Percentiles rank a stretch among this genome's conserved stretches.
These are phyloP conservation scores for Darevskia nairensis DNA, from an alignment of 2,797 vertebrate species.

Conservation along the genomic window DNA sequence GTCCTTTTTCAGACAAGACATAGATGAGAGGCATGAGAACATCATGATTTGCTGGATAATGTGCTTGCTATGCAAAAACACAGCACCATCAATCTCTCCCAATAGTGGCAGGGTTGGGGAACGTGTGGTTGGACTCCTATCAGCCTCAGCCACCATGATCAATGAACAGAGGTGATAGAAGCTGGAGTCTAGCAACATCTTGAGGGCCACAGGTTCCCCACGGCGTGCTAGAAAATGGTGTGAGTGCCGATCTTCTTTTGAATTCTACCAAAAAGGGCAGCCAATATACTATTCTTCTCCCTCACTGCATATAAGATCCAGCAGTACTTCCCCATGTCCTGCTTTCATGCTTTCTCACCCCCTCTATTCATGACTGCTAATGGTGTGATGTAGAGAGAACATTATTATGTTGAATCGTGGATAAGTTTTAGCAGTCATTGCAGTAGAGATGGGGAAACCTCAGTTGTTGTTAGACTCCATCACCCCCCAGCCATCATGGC, in stretches of 20 bases:
- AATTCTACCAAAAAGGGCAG: not conserved
- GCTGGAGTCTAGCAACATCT: not conserved
- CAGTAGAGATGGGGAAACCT: not conserved
- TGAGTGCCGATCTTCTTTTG: not conserved
- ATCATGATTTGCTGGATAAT: too few relatives aligned
- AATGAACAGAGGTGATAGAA: too few relatives aligned
- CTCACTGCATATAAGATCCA: not conserved
- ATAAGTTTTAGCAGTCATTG: not conserved
- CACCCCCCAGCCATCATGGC: too few relatives aligned
- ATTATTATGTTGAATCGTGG: not conserved
- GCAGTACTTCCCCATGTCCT: too few relatives aligned
- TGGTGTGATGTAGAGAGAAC: not conserved
- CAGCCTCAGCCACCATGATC: too few relatives aligned
- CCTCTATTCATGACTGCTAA: not conserved
- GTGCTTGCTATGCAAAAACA: too few relatives aligned
- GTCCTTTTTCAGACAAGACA: not conserved
- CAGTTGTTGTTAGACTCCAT: too few relatives aligned
- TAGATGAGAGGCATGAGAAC: not conserved
- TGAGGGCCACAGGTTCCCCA: not conserved
- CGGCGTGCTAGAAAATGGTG: not conserved
- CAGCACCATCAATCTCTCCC: too few relatives aligned
- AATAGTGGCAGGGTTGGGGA: too few relatives aligned
- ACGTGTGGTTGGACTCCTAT: too few relatives aligned
- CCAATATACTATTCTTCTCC: too few relatives aligned
- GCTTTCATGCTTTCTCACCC: not conserved